Percentiles rank a stretch among this genome's conserved stretches.
Conservation (phyloP, 2,888 invertebrate genomes). For the Cinara cedri region DNA sequence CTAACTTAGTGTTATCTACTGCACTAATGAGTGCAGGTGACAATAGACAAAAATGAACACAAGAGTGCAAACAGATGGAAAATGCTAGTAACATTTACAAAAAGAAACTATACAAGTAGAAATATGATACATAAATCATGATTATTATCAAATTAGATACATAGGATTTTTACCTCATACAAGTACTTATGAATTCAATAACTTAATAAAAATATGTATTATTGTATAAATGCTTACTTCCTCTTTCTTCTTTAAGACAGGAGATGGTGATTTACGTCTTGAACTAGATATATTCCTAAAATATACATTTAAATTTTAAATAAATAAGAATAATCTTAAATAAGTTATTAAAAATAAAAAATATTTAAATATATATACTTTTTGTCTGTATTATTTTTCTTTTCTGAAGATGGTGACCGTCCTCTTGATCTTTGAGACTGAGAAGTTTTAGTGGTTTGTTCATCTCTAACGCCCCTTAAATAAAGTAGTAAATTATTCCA, state of each 20-base stretch:
- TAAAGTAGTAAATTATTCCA: neutral
- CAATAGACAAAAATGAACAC: too few relatives aligned
- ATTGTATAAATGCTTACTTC: constrained; percentile 38
- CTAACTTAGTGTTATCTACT: too few relatives aligned
- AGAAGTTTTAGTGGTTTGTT: constrained; percentile 34
- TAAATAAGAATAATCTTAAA: neutral
- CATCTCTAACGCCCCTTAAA: constrained; percentile 45
- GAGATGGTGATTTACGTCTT: constrained; percentile 41
- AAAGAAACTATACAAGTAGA: too few relatives aligned
- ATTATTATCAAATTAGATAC: too few relatives aligned
- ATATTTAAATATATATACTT: constrained; percentile 29
- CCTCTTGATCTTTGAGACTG: constrained; percentile 30
- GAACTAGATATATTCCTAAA: constrained; percentile 42
- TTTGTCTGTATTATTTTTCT: constrained; percentile 35
- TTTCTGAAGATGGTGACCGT: constrained; percentile 50
- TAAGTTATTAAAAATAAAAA: neutral
- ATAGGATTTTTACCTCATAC: too few relatives aligned
- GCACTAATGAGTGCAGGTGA: too few relatives aligned
- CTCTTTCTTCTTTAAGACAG: constrained; percentile 27
- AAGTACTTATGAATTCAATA: too few relatives aligned
- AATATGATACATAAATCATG: too few relatives aligned
- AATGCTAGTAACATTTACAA: too few relatives aligned
- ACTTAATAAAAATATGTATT: too few relatives aligned
- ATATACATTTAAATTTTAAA: neutral
- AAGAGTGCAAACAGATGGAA: too few relatives aligned